Evolutionary conservation across 23 tunicate genomes (phyloP).

Genomic region (Ascidia mentula): DNA sequence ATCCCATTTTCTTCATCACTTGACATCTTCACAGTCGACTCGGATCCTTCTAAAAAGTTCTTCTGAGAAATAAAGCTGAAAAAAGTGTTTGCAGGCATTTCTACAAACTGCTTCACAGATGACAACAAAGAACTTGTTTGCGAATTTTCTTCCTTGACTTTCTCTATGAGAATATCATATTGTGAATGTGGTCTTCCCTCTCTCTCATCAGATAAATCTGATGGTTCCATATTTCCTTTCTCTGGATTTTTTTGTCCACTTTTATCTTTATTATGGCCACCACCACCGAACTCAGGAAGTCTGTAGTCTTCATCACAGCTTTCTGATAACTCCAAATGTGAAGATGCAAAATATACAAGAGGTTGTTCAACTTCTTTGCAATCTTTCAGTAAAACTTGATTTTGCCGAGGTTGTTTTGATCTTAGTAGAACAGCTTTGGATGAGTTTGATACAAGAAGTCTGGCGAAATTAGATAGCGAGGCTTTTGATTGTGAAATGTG

Average conservation of each 20-base stretch:
- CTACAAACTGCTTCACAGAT: slow-evolving; percentile 27
- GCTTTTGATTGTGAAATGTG: neutral
- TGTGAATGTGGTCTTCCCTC: slow-evolving; percentile 21
- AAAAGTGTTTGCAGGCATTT: slow-evolving; percentile 58
- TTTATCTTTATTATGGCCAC: neutral
- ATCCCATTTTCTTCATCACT: neutral
- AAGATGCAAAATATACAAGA: neutral
- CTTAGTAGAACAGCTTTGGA: neutral
- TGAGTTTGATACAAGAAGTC: neutral
- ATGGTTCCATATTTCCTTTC: neutral
- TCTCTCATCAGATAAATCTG: slow-evolving; percentile 5
- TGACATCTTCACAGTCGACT: neutral
- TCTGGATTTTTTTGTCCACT: neutral
- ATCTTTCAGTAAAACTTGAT: neutral
- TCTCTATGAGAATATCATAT: slow-evolving; percentile 32
- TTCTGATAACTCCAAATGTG: neutral
- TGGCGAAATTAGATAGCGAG: neutral
- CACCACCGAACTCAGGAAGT: neutral
- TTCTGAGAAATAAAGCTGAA: slow-evolving; percentile 49
- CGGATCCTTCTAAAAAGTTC: slow-evolving; percentile 7
- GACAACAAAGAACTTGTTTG: neutral
- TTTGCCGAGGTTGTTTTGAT: neutral
- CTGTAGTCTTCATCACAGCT: neutral
- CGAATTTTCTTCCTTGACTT: neutral
- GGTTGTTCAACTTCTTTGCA: neutral